phyloP scores from a whole-genome alignment of 2,797 vertebrate genomes.

The Bovichtus variegatus region DNA sequence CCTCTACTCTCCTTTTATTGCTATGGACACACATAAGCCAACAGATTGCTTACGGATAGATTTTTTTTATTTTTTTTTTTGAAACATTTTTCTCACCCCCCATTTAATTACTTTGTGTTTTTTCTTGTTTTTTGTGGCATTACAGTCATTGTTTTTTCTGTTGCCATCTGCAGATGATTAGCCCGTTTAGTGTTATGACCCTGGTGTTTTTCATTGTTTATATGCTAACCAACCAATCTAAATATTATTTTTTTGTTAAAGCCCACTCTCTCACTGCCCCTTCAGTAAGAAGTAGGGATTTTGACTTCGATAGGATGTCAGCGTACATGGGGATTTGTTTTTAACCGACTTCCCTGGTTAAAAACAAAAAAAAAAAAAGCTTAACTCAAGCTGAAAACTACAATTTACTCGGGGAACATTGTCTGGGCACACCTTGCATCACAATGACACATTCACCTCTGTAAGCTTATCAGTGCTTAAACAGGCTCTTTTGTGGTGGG shows the following conservation, averaged over 20 bases:
- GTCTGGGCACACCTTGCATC: slow-evolving; percentile 2
- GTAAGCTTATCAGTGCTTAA: neutral
- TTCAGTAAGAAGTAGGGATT: neutral
- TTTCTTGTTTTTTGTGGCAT: slow-evolving; percentile 11
- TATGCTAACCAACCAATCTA: slow-evolving; percentile 1
- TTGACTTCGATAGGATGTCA: neutral
- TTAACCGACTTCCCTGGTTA: neutral
- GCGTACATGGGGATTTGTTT: slow-evolving; percentile 3
- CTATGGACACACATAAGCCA: slow-evolving; percentile 13
- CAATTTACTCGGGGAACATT: neutral
- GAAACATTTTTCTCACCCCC: neutral
- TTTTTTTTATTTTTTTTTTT: neutral
- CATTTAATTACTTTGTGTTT: slow-evolving; percentile 28
- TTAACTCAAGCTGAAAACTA: neutral
- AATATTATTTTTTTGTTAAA: neutral
- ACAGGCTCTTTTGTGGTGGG: neutral
- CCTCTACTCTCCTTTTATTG: slow-evolving; percentile 9
- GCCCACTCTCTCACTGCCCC: neutral
- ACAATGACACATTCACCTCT: slow-evolving; percentile 1
- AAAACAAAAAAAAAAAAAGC: too few species aligned
- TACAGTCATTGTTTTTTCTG: slow-evolving; percentile 17
- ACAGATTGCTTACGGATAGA: neutral
- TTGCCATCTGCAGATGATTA: slow-evolving; percentile 30
- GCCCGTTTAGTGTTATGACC: neutral
- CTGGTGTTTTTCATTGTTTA: slow-evolving; percentile 7